Evolutionary conservation across 2,888 invertebrate species (phyloP).

Genomic region (Agrotis clavis): DNA sequence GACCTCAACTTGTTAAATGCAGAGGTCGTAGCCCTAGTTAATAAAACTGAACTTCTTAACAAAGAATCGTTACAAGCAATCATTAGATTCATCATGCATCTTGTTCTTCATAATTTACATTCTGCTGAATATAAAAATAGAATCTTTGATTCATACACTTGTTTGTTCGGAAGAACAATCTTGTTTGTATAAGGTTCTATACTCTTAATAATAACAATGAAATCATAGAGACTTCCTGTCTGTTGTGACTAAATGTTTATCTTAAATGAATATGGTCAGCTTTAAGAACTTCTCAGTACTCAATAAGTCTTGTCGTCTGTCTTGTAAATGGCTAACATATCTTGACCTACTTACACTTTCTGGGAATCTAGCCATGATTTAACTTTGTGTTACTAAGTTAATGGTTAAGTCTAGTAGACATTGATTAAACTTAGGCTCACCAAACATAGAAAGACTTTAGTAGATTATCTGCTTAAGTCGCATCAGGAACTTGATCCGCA

Average conservation of each 20-base stretch:
- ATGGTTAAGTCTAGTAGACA: background rate
- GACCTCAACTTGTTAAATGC: constrained; percentile 7
- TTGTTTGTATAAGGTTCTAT: background rate
- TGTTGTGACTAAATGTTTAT: background rate
- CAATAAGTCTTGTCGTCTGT: background rate
- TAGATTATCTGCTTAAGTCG: no score
- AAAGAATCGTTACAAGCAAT: constrained; percentile 43
- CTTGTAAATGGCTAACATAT: background rate
- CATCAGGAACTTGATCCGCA: no score
- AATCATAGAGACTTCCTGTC: constrained; percentile 2
- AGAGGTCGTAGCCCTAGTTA: constrained; percentile 34
- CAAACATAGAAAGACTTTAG: no score
- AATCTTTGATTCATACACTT: constrained; percentile 3
- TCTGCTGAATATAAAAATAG: constrained; percentile 33
- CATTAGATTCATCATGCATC: constrained; percentile 9
- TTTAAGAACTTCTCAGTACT: no score
- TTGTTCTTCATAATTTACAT: constrained; percentile 17
- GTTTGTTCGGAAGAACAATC: constrained; percentile 16
- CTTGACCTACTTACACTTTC: background rate
- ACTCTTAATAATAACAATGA: constrained; percentile 5
- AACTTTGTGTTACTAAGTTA: no score
- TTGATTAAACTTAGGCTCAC: background rate
- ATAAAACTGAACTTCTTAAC: constrained; percentile 31
- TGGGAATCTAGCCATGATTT: background rate
- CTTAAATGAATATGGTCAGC: background rate